Percentiles rank a stretch among this genome's conserved stretches.
Evolutionary conservation across 2,797 vertebrate species (phyloP).

Genomic region (Psittacula echo): DNA sequence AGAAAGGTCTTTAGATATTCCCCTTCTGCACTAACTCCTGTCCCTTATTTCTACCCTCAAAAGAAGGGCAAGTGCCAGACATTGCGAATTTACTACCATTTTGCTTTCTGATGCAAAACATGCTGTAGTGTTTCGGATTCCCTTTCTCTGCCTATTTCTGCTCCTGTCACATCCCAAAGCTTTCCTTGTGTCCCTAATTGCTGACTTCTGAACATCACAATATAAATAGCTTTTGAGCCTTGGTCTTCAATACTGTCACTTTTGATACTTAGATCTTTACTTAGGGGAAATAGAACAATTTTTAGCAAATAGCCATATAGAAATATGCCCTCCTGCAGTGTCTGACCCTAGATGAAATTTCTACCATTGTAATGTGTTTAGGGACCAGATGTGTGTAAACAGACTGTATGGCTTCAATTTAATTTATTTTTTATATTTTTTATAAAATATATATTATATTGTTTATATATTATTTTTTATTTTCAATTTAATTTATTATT

Average conservation of each 20-base stretch:
- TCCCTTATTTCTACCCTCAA: neutral
- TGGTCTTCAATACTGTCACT: neutral
- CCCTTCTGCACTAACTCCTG: neutral
- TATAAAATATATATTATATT: too few species aligned
- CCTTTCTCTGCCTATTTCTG: neutral
- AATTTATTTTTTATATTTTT: too few species aligned
- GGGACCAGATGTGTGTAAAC: neutral
- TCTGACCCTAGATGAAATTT: neutral
- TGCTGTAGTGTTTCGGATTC: neutral
- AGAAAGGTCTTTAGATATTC: conserved; percentile 24
- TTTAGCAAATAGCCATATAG: neutral
- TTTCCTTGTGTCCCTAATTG: neutral
- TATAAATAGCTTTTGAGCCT: neutral
- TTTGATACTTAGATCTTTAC: neutral
- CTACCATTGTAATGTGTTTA: neutral
- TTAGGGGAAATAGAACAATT: neutral
- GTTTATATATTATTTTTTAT: too few species aligned
- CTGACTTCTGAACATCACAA: neutral
- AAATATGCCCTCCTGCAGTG: neutral
- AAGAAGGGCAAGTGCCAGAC: neutral
- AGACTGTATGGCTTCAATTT: neutral
- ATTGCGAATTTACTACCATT: neutral
- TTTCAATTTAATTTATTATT: too few species aligned
- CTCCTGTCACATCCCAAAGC: neutral
- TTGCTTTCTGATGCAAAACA: neutral